Evolutionary conservation across 1,140 invertebrate genomes (phyloP).

Genomic region (Anastrepha ludens): DNA sequence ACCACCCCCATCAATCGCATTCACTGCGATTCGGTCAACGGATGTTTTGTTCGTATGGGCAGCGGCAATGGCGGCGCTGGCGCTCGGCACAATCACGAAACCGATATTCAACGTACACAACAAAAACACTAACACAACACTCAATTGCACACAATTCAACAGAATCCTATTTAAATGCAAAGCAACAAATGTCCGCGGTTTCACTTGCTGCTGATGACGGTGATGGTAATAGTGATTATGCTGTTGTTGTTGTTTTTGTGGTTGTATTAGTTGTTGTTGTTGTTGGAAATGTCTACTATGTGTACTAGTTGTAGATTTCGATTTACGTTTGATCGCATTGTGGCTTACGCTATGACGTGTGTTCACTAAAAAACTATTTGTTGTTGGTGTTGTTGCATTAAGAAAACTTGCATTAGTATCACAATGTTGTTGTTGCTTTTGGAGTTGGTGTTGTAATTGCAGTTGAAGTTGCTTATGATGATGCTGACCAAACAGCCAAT

Average conservation of each 20-base stretch:
- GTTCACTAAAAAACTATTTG: slow-evolving; percentile 50
- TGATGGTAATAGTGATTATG: not conserved
- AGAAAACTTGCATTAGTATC: slow-evolving; percentile 44
- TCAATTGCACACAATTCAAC: slow-evolving; percentile 68
- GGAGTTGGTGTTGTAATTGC: slow-evolving; percentile 22
- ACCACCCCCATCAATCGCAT: not conserved
- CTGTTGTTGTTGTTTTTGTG: not conserved
- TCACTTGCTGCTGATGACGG: not conserved
- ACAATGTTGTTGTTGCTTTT: slow-evolving; percentile 39
- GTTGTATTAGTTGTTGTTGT: slow-evolving; percentile 5
- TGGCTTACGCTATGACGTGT: slow-evolving; percentile 1
- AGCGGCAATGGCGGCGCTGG: slow-evolving; percentile 54
- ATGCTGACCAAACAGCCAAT: not conserved
- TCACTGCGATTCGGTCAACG: not conserved
- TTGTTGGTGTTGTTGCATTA: slow-evolving; percentile 24
- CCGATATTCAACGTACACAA: slow-evolving; percentile 72
- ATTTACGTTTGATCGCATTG: slow-evolving; percentile 14
- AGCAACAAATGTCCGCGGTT: not conserved
- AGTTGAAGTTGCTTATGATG: not conserved
- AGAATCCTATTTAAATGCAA: slow-evolving; percentile 43
- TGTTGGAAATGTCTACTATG: slow-evolving; percentile 50
- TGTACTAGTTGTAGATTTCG: not conserved
- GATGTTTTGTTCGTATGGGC: not conserved
- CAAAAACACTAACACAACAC: slow-evolving; percentile 63
- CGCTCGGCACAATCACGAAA: slow-evolving; percentile 65